Base-by-base conservation (phyloP, 1,140 invertebrate genomes). In the Cotesia chilonis region DNA sequence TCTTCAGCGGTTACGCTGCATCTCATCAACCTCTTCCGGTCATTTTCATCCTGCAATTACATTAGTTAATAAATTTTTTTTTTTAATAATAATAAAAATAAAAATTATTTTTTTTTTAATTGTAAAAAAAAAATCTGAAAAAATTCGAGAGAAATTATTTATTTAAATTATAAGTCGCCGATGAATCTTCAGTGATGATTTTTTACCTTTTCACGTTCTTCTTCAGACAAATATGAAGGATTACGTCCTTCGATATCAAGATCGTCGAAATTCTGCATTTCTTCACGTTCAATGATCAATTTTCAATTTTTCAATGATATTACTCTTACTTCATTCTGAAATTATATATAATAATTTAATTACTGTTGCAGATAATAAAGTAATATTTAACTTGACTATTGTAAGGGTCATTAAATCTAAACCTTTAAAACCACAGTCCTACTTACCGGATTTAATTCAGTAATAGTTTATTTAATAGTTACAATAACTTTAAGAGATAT, bases 261-360 rank as follows among this genome's bases (percentile, higher is more conserved):
- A 81, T 87, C 86, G 41, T 87, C 86, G 72, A 87, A 87, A 76
- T 87, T 87, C 79, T 86, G 85, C 86, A 87, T 87, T 20, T 4
- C 52, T 65, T 51, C 47, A 3, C n/a, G 12, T 51, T 41, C 12
- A 9, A 10, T 10, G 7, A 4, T 36, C 38, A 37, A 28, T 28
- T 4, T 28, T 35, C 5, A 60, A 36, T 4, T 64, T 9, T 64
- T 14, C 9, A 64, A 9, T 14, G 36, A 63, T 35, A 10, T 28
- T 63, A 5, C 3, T 9, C 12, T 51, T 7, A 51, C 2, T 9
- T 51, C 54, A 55, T 14, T 55, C 54, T 55, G 54, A 14, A 55
- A 55, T 9, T 55, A 55, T 17, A 55, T 14, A 55, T 55, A 17
- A 47, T 2, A 3, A 1, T 47, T 47, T 47, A 9, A 6, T 47